Evolutionary conservation across 2,888 invertebrate species (phyloP), one percentile per base, ranked within the genome.

Genomic region (Antheraea assamensis): DNA sequence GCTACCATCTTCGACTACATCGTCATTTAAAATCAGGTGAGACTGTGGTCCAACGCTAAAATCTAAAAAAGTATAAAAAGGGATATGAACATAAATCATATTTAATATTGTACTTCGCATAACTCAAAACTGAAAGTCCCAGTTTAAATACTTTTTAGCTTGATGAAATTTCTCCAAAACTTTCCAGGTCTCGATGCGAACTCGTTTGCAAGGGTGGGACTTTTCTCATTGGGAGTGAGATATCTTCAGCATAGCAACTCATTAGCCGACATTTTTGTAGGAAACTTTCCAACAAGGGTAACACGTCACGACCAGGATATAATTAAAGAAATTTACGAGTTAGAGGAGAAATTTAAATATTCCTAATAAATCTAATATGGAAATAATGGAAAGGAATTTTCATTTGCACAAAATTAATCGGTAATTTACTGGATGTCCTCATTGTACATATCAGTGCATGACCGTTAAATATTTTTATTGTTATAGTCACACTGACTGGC

Each of bases 211-310:
- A 66, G 31, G 13, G 17, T 58, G 58, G 2, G 42, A 55, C 21
- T n/a, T n/a, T n/a, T 55, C 55, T n/a, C 55, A n/a, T 10, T 27
- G 61, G 3, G 27, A 61, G 55, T 64, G 15, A 30, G 15, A 64
- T 17, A 35, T 35, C 66, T 66, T 66, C 31, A 31, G 35, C 30
- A 66, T 21, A 66, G 24, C 66, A 31, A 66, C 66, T 66, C 35
- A 66, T 66, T 31, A 66, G 30, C 35, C 31, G 35, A 35, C 66
- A 66, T 66, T 66, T 55, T 61, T 61, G 61, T 61, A 61, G 27
- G 8, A 61, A 61, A 61, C 61, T 61, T 61, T 61, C 61, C 61
- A 27, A 27, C 24, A 24, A 61, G 24, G 27, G 61, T 61, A 61
- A 27, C 27, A 27, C 61, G 61, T 27, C 27, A 61, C 24, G 27